Conservation (phyloP, 2,797 vertebrate species). For the Gambusia yucatana region DNA sequence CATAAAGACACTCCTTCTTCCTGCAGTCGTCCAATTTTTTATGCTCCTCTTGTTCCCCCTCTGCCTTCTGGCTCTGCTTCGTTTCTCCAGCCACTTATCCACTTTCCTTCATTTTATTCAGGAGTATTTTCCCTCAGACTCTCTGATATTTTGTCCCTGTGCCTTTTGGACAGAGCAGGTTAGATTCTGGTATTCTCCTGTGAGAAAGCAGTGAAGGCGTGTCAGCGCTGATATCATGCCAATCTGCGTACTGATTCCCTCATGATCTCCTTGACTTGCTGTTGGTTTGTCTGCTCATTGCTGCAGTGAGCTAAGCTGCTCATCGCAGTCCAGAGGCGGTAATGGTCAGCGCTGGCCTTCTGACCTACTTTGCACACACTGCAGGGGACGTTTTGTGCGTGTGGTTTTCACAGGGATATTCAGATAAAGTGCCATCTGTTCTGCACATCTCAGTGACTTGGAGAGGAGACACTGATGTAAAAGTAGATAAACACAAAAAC, state of each 20-base stretch:
- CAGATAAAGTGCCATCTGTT: slow-evolving; percentile 39
- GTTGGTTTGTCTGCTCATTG: slow-evolving; percentile 22
- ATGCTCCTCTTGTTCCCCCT: slow-evolving; percentile 19
- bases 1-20: slow-evolving; percentile 21
- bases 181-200: no score
- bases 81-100: not conserved
- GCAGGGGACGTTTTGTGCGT: not conserved
- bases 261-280: slow-evolving; percentile 16
- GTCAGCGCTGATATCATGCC: not conserved
- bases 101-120: not conserved
- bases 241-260: not conserved
- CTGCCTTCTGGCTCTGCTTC: slow-evolving; percentile 26
- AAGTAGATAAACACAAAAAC: no score
- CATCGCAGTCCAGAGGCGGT: slow-evolving; percentile 18
- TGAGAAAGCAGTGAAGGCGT: not conserved
- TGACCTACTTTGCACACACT: slow-evolving; percentile 60
- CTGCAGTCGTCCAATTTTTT: not conserved
- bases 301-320: slow-evolving; percentile 52
- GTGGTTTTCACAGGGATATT: not conserved
- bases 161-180: no score
- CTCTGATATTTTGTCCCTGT: not conserved
- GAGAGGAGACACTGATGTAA: not conserved
- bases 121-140: not conserved
- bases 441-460: slow-evolving; percentile 14
- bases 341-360: slow-evolving; percentile 54